A percentile compares a stretch with the other conserved stretches of the same genome.
Evolutionary conservation across 1,140 invertebrate species (phyloP).

Genomic region (Drosophila kikkawai): DNA sequence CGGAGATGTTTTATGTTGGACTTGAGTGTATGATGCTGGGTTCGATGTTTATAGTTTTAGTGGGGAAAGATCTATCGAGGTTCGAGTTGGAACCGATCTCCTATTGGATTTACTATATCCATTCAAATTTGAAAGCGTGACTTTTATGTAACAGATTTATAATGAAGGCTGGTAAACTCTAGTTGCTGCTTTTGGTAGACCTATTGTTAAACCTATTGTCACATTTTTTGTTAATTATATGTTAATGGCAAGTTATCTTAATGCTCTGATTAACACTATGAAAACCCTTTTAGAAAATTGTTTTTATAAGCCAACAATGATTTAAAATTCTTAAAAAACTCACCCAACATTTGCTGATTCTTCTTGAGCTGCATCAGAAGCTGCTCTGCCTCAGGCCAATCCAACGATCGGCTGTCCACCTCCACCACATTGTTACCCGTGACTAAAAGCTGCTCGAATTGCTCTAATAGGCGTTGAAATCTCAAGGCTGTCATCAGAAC

Average conservation of each 20-base stretch:
- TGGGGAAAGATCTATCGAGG: neutral
- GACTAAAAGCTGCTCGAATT: slow-evolving; percentile 89
- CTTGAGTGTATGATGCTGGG: slow-evolving; percentile 2
- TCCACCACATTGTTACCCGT: slow-evolving; percentile 81
- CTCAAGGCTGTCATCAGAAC: slow-evolving; percentile 91
- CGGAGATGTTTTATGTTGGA: slow-evolving; percentile 7
- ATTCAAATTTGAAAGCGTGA: slow-evolving; percentile 19
- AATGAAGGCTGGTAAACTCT: neutral
- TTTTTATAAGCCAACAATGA: neutral
- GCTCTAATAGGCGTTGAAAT: slow-evolving; percentile 91
- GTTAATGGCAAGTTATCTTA: neutral
- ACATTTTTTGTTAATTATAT: neutral
- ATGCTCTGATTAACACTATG: neutral
- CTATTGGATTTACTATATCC: neutral
- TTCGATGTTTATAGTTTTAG: slow-evolving; percentile 5
- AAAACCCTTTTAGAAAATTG: neutral
- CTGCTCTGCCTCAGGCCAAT: slow-evolving; percentile 86
- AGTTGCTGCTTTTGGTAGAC: neutral
- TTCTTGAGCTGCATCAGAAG: slow-evolving; percentile 87
- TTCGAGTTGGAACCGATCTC: slow-evolving; percentile 1
- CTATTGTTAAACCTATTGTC: neutral
- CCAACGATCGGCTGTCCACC: slow-evolving; percentile 84
- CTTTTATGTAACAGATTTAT: slow-evolving; percentile 1
- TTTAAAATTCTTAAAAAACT: slow-evolving; percentile 23
- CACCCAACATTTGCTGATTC: slow-evolving; percentile 87